phyloP scores from a whole-genome alignment of 2,888 invertebrate genomes.

The Chouioia cunea region DNA sequence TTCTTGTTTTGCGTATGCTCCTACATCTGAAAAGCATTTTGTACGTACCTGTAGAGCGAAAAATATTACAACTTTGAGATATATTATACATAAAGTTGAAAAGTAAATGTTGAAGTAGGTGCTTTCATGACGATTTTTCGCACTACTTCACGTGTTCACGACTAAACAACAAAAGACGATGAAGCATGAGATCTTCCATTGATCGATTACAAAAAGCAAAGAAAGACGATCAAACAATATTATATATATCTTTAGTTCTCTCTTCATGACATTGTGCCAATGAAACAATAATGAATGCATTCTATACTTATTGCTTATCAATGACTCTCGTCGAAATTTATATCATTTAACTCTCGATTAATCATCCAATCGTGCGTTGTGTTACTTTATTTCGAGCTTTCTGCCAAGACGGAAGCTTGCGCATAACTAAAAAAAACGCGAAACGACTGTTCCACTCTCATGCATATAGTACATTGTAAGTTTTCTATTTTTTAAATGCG shows the following conservation, averaged over 20 bases:
- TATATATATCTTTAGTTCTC: conserved; percentile 44
- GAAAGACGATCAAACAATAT: conserved; percentile 35
- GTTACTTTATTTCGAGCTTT: conserved; percentile 43
- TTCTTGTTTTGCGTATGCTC: conserved; percentile 26
- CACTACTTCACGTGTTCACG: conserved; percentile 34
- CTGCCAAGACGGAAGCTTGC: conserved; percentile 28
- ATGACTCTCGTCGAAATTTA: conserved; percentile 19
- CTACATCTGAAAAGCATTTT: conserved; percentile 19
- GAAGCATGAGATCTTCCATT: conserved; percentile 59
- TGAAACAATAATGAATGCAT: conserved; percentile 46
- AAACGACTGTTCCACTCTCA: conserved; percentile 12
- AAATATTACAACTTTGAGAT: conserved; percentile 10
- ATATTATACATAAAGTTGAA: conserved; percentile 20
- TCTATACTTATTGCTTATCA: conserved; percentile 36
- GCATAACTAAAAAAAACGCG: conserved; percentile 4
- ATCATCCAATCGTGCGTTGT: conserved; percentile 26
- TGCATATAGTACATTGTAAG: conserved; percentile 3
- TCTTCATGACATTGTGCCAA: conserved; percentile 67
- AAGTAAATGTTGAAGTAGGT: conserved; percentile 17
- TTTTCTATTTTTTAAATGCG: conserved; percentile 16
- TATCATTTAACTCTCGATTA: conserved; percentile 22
- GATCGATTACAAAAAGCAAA: conserved; percentile 38
- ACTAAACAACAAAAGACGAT: conserved; percentile 16
- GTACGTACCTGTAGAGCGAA: conserved; percentile 39
- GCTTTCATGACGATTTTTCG: conserved; percentile 30